A percentile compares a stretch with the other conserved stretches of the same genome.
Conservation (phyloP, 2,888 invertebrate genomes). For the Ditula angustiorana region DNA sequence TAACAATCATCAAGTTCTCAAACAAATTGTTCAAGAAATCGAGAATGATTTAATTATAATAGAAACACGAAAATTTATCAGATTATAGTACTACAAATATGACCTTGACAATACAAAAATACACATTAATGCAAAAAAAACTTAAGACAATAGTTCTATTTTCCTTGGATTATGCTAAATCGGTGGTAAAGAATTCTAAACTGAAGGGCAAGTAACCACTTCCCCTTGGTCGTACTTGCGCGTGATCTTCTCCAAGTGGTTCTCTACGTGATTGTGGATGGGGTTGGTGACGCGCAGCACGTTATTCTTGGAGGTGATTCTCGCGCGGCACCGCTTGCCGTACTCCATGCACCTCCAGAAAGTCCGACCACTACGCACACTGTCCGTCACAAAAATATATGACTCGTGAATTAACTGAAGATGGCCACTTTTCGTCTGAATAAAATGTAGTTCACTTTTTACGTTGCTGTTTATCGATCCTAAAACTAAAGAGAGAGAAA, state of each 20-base stretch:
- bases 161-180: neutral
- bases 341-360: slow-evolving; percentile 84
- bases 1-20: neutral
- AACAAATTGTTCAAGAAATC: neutral
- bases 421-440: slow-evolving; percentile 81
- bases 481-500: slow-evolving; percentile 63
- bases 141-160: neutral
- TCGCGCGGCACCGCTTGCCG: slow-evolving; percentile 78
- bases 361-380: slow-evolving; percentile 79
- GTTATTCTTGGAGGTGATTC: slow-evolving; percentile 81
- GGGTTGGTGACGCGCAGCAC: slow-evolving; percentile 77
- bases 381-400: slow-evolving; percentile 81
- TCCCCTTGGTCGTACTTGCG: slow-evolving; percentile 78
- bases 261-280: slow-evolving; percentile 74
- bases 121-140: slow-evolving; percentile 3
- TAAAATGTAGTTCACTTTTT: slow-evolving; percentile 79
- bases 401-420: slow-evolving; percentile 79
- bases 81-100: neutral
- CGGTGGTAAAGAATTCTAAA: slow-evolving; percentile 50
- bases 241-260: slow-evolving; percentile 75
- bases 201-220: slow-evolving; percentile 77
- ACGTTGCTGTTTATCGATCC: slow-evolving; percentile 62
- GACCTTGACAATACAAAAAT: neutral
- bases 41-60: neutral
- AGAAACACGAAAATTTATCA: neutral